Evolutionary conservation across 1,140 invertebrate genomes (phyloP).

Genomic region (Mycetomoellerius zeteki): DNA sequence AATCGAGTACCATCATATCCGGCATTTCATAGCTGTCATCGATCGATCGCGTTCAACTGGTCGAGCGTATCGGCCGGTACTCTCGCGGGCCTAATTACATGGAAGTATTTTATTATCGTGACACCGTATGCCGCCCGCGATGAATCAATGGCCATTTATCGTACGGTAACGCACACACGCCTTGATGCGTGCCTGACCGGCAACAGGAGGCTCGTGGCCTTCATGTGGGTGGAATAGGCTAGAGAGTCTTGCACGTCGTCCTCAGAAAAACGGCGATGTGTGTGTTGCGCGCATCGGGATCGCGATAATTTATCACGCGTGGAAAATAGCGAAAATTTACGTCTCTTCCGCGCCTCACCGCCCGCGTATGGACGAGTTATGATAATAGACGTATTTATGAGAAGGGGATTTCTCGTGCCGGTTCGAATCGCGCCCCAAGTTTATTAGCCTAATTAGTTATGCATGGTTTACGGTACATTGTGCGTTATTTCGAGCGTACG

Average conservation of each 20-base stretch:
- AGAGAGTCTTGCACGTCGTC: constrained; percentile 25
- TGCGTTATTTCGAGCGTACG: constrained; percentile 30
- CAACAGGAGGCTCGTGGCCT: constrained; percentile 19
- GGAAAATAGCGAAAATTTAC: constrained; percentile 63
- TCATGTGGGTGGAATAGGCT: constrained; percentile 63
- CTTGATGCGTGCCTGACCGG: constrained; percentile 26
- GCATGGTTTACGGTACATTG: constrained; percentile 56
- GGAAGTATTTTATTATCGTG: constrained; percentile 54
- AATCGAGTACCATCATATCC: constrained; percentile 65
- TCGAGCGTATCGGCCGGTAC: constrained; percentile 45
- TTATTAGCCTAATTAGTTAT: constrained; percentile 63
- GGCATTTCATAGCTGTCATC: constrained; percentile 50
- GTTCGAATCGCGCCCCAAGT: constrained; percentile 30
- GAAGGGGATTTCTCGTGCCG: constrained; percentile 28
- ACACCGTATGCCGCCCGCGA: constrained; percentile 18
- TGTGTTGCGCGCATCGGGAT: background rate
- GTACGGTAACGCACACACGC: constrained; percentile 29
- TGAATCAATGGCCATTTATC: constrained; percentile 59
- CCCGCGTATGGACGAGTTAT: constrained; percentile 60
- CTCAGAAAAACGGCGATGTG: constrained; percentile 8
- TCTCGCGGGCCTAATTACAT: constrained; percentile 43
- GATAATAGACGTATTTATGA: constrained; percentile 69
- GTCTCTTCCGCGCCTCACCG: constrained; percentile 26
- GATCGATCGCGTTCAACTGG: constrained; percentile 50
- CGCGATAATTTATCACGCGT: constrained; percentile 67